Evolutionary conservation across 2,888 invertebrate genomes (phyloP), one percentile per base, ranked within the genome.

Genomic region (Caenorhabditis sp.): DNA sequence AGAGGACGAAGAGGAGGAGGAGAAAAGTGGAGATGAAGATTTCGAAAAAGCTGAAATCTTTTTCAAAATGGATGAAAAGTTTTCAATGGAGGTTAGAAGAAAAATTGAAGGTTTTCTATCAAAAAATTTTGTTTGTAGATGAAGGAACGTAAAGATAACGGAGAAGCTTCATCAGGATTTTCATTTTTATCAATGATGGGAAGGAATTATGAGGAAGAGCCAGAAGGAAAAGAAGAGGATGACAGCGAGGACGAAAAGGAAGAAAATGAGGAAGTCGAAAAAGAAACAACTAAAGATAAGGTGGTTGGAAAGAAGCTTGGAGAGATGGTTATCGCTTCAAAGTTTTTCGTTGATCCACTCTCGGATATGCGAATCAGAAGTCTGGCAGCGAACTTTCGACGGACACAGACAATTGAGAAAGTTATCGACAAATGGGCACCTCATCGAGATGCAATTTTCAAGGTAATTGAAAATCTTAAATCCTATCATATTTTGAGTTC

Each of bases 381-480:
- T 82, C 61, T 86, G 68, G 87, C 87, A 16, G 73, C 81, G 24
- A 89, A 89, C 70, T 89, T 89, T 49, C 74, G 87, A 54, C 63
- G 86, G 26, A 89, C 89, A 2, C 86, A 87, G 72, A 69, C 82
- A 5, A 58, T 85, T 10, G 83, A 87, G 28, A 89, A 88, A 58
- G 54, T 86, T n/a, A 82, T 83, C 56, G 85, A 84, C 28, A 80
- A 66, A n/a, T 89, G 89, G 89, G 80, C 86, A n/a, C 83, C 82
- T 12, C 85, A 87, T 61, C 61, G 89, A 24, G 85, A 87, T 59
- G 83, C 87, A n/a, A 89, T 89, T 61, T 85, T 87, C 44, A 89
- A 89, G 85, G 88, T 88, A 31, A n/a, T 49, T 38, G n/a, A n/a
- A n/a, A n/a, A n/a, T n/a, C n/a, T n/a, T n/a, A 7, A 24, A 14